Evolutionary conservation across 2,113 vertebrate genomes (phyloP), one percentile per base, ranked within the genome.

Genomic region (Oreotragus oreotragus): DNA sequence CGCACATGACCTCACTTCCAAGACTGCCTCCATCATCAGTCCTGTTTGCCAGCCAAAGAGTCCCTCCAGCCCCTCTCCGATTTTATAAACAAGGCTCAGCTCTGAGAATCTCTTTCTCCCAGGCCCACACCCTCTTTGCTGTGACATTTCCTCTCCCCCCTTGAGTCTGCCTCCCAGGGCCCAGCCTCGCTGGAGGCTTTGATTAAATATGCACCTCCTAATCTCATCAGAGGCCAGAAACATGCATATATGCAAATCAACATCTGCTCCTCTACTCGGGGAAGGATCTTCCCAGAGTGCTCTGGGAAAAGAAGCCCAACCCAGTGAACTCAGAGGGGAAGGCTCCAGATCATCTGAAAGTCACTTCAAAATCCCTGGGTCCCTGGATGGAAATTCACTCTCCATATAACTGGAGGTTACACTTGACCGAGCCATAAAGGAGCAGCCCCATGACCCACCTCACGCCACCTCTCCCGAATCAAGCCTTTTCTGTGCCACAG

Each of bases 161-260:
- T 99, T 98, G 97, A 98, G 99, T 99, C 98, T 99, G 98, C 98
- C 99, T 99, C 99, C 96, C 98, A 99, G 99, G 99, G 98, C 99
- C 97, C 98, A 98, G 98, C 98, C 99, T 99, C 99, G 99, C 99
- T 99, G 99, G 99, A 99, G 99, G 99, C 99, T 99, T 99, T 99
- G 99, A 99, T 99, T 99, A 99, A 99, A 99, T 99, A 99, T 99
- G 99, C 99, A 99, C 99, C 99, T 99, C 99, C 99, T 99, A 99
- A 99, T 99, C 99, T 99, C 99, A 99, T 99, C 99, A 99, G 99
- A 99, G 99, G 98, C 99, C 99, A 99, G 99, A 99, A 99, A 99
- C 99, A 99, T 99, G 99, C 99, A 99, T 99, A 99, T 99, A 99
- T 99, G 99, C 99, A 99, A 99, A 99, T 99, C 99, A 99, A 99